Percentiles rank a stretch among this genome's conserved stretches.
Conservation (phyloP, 2,888 invertebrate species). For the Achlya flavicornis region DNA sequence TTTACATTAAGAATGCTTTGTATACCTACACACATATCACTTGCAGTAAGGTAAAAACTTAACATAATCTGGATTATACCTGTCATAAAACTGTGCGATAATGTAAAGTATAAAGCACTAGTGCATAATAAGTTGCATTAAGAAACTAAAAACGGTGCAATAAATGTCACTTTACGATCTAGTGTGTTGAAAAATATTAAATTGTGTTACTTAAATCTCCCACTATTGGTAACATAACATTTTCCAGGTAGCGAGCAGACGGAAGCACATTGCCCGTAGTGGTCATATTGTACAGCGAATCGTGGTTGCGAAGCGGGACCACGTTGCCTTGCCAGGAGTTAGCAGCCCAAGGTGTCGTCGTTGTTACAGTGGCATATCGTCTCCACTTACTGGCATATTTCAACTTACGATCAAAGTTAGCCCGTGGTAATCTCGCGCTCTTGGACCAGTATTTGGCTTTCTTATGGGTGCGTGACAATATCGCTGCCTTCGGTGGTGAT, state of each 20-base stretch:
- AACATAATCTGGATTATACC: no score
- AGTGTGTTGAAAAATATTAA: no score
- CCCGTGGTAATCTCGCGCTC: conserved; percentile 93
- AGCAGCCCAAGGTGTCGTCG: conserved; percentile 87
- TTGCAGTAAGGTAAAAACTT: no score
- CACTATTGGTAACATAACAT: conserved; percentile 16
- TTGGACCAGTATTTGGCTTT: conserved; percentile 93
- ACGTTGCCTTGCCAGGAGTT: conserved; percentile 88
- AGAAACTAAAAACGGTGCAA: no score
- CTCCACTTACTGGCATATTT: conserved; percentile 89
- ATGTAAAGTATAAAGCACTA: no score
- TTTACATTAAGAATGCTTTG: no score
- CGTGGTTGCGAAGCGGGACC: conserved; percentile 81
- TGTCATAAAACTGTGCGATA: no score
- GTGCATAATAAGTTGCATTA: no score
- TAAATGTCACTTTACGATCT: no score
- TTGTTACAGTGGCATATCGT: conserved; percentile 88
- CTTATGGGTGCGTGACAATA: conserved; percentile 90
- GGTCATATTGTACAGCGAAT: conserved; percentile 87
- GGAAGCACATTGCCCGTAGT: conserved; percentile 86
- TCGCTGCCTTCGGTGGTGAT: conserved; percentile 91
- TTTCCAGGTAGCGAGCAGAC: conserved; percentile 75
- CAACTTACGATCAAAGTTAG: conserved; percentile 78
- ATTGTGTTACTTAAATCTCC: neutral
- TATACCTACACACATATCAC: no score